phyloP scores from a whole-genome alignment of 2,797 vertebrate species.

The Leptatherina wallacei region DNA sequence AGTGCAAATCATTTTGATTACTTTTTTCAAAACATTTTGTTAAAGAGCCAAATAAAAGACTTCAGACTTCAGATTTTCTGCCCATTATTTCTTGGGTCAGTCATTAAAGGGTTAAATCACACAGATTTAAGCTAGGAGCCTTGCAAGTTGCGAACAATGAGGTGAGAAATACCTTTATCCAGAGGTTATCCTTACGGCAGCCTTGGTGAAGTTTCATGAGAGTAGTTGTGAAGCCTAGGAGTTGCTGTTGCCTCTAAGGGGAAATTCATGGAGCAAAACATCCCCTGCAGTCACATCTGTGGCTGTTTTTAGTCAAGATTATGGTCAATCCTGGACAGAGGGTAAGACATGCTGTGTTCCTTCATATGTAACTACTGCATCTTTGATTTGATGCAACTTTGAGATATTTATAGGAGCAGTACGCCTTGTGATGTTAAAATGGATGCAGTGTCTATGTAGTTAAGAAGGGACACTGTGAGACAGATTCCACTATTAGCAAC shows the following conservation, averaged over 20 bases:
- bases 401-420: background rate
- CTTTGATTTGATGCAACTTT: background rate
- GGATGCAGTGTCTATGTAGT: background rate
- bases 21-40: too few relatives aligned
- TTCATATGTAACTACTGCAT: background rate
- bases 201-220: background rate
- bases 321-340: too few relatives aligned
- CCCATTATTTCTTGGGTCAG: too few relatives aligned
- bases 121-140: too few relatives aligned
- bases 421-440: background rate
- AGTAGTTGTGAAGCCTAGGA: background rate
- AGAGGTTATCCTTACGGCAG: background rate
- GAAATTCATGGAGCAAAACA: background rate
- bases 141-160: too few relatives aligned
- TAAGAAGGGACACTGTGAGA: background rate
- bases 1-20: too few relatives aligned
- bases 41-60: too few relatives aligned
- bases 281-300: background rate
- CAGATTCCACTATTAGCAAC: background rate
- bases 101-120: too few relatives aligned
- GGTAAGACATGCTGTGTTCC: background rate
- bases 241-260: background rate
- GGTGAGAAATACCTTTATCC: too few relatives aligned
- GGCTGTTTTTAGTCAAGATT: background rate
- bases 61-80: too few relatives aligned